Evolutionary conservation across 1,140 invertebrate species (phyloP).

Genomic region (Holotrichia oblita): DNA sequence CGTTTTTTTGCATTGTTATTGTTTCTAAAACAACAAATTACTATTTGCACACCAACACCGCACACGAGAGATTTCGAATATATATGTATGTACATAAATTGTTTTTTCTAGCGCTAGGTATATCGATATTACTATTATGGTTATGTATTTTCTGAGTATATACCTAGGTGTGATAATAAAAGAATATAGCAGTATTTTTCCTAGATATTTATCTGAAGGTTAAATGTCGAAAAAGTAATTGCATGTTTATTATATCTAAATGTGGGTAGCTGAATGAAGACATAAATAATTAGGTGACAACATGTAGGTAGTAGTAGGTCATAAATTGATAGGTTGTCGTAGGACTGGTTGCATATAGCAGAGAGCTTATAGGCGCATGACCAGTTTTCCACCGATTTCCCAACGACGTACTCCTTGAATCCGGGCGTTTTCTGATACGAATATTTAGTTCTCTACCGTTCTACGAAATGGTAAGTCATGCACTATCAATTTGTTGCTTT

Average conservation of each 20-base stretch:
- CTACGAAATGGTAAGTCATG: not conserved
- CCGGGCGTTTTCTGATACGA: constrained; percentile 23
- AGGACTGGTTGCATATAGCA: constrained; percentile 18
- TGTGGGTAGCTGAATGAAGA: not conserved
- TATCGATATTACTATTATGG: no score
- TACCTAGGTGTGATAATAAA: no score
- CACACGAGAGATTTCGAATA: no score
- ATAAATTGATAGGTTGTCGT: constrained; percentile 5
- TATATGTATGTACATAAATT: no score
- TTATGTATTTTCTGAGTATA: no score
- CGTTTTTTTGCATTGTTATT: no score
- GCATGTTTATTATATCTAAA: not conserved
- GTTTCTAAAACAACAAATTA: no score
- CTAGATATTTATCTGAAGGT: no score
- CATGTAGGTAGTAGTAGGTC: constrained; percentile 23
- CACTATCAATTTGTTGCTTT: not conserved
- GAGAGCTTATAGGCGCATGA: constrained; percentile 20
- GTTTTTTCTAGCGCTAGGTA: no score
- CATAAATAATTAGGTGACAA: not conserved
- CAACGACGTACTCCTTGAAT: not conserved
- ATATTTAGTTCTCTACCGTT: not conserved
- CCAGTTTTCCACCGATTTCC: constrained; percentile 24
- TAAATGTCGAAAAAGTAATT: not conserved
- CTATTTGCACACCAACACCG: no score
- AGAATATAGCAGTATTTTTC: no score